A percentile compares a stretch with the other conserved stretches of the same genome.
Conservation (phyloP, 2,113 vertebrate genomes). For the Porphyrio hochstetteri region DNA sequence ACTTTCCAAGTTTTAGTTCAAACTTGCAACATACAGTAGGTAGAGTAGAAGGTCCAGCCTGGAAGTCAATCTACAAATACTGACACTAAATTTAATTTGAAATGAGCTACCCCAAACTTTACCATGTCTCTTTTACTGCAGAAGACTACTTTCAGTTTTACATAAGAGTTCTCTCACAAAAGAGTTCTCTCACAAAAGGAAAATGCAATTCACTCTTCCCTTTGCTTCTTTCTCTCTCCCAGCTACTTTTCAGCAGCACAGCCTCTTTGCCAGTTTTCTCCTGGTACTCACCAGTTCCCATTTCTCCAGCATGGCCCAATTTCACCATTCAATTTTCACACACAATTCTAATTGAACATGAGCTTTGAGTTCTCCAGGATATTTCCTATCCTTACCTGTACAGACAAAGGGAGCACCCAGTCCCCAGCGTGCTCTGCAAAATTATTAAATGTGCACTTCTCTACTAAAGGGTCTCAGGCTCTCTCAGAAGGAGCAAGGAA, state of each 20-base stretch:
- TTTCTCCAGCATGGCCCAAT: not conserved
- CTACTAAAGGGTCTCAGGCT: not conserved
- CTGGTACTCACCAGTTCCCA: not conserved
- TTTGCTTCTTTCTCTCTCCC: not conserved
- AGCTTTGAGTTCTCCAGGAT: not conserved
- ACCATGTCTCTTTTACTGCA: not conserved
- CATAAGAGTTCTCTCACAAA: rapidly evolving
- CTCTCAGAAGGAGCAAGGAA: not conserved
- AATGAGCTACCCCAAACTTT: not conserved
- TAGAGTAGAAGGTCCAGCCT: not conserved
- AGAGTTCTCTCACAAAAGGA: not conserved
- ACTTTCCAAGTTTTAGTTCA: not conserved
- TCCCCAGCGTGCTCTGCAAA: not conserved
- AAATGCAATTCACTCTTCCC: not conserved
- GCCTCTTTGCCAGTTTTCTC: not conserved
- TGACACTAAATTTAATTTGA: not conserved
- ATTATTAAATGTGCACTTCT: not conserved
- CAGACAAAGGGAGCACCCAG: not conserved
- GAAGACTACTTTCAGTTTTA: not conserved
- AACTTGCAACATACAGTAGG: not conserved
- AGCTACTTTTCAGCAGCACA: not conserved
- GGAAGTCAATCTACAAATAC: not conserved
- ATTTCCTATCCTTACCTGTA: not conserved
- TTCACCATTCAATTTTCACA: not conserved
- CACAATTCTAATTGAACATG: not conserved